These are phyloP conservation scores for Mythimna ferrago DNA, from an alignment of 2,888 invertebrate genomes.

Conservation along the genomic window DNA sequence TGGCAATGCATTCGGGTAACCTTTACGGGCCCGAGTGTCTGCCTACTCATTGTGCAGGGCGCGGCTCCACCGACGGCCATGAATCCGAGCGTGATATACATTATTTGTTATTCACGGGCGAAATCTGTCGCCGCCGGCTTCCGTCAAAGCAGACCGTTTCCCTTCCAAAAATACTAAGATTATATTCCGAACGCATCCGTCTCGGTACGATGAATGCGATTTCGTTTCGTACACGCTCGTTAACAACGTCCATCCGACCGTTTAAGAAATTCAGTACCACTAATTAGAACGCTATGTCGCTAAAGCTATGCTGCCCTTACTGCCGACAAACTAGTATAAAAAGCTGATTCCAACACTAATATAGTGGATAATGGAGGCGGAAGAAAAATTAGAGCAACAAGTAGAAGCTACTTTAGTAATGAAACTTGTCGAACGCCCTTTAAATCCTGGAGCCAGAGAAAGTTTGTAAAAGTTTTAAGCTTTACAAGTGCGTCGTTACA, in stretches of 20 bases:
- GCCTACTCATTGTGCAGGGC: constrained; percentile 71
- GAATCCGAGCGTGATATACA: constrained; percentile 77
- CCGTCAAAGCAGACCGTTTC: constrained; percentile 80
- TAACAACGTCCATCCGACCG: constrained; percentile 68
- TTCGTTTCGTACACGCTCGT: constrained; percentile 75
- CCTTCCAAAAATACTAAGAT: constrained; percentile 83
- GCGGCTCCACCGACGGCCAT: constrained; percentile 76
- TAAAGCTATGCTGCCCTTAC: constrained; percentile 55
- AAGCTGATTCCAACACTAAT: constrained; percentile 43
- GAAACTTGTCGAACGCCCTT: constrained; percentile 66
- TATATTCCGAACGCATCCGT: constrained; percentile 81
- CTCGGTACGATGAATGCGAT: constrained; percentile 75
- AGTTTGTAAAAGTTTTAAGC: constrained; percentile 58
- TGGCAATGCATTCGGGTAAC: constrained; percentile 77
- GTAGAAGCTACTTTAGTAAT: constrained; percentile 53
- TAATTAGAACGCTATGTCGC: constrained; percentile 56
- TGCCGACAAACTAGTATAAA: constrained; percentile 46
- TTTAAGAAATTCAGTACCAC: constrained; percentile 60
- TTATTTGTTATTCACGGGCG: constrained; percentile 80
- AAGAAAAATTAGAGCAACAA: constrained; percentile 70
- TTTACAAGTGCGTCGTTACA: constrained; percentile 35
- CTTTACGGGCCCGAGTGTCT: constrained; percentile 75
- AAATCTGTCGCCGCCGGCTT: constrained; percentile 82
- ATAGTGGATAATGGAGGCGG: constrained; percentile 42
- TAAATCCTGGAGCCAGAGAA: constrained; percentile 65